phyloP scores from a whole-genome alignment of 2,797 vertebrate genomes.

The Coccyzus lansbergi region DNA sequence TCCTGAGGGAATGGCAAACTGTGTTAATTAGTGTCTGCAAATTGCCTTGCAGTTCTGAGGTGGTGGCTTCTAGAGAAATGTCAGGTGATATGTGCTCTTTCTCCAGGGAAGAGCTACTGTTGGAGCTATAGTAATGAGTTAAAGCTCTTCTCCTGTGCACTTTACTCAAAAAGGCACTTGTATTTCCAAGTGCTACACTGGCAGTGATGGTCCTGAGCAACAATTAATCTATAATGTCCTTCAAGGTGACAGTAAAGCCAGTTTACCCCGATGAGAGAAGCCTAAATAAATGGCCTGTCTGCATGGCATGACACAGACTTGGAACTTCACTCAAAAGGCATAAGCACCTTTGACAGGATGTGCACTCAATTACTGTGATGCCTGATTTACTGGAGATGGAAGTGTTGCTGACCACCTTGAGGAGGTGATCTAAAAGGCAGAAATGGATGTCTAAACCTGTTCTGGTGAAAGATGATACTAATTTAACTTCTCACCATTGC shows the following conservation, averaged over 20 bases:
- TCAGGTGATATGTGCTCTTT: neutral
- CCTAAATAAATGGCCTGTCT: slow-evolving; percentile 7
- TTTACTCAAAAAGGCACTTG: neutral
- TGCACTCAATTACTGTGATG: neutral
- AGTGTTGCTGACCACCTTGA: neutral
- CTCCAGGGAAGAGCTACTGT: neutral
- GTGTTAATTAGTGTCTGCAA: neutral
- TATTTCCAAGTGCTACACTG: neutral
- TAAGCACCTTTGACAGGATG: neutral
- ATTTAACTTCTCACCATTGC: neutral
- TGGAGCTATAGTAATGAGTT: neutral
- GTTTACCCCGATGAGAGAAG: neutral
- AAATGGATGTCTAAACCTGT: neutral
- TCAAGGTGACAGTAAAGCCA: neutral
- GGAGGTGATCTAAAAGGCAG: neutral
- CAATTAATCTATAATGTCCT: neutral
- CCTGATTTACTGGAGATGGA: neutral
- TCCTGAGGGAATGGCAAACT: neutral
- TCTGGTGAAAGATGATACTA: neutral
- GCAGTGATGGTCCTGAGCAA: neutral
- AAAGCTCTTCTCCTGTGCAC: neutral
- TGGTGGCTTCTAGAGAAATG: neutral
- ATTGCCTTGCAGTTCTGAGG: neutral
- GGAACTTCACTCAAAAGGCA: neutral
- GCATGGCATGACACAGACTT: neutral